phyloP scores from a whole-genome alignment of 2,113 vertebrate species.

The Aleadryas rufinucha region DNA sequence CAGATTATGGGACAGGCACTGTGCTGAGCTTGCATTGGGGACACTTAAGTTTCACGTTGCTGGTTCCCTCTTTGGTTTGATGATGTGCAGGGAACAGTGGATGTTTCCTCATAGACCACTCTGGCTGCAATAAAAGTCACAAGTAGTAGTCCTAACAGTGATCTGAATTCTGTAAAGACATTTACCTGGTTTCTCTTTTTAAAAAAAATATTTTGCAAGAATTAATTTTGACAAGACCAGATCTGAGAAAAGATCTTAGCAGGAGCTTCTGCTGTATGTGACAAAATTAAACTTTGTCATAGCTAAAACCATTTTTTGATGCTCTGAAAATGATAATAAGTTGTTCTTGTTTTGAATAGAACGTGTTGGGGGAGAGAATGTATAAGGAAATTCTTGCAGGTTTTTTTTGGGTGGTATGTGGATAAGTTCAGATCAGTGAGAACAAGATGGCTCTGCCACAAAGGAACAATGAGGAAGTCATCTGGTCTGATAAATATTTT shows the following conservation, averaged over 20 bases:
- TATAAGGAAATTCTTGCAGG: not conserved
- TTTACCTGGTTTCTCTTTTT: not conserved
- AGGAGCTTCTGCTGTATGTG: not conserved
- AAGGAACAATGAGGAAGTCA: not conserved
- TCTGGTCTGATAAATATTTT: not conserved
- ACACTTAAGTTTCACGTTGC: not conserved
- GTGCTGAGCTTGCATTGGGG: not conserved
- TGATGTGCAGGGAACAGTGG: not conserved
- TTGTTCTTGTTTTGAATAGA: not conserved
- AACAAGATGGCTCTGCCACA: not conserved
- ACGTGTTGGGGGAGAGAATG: fast-evolving
- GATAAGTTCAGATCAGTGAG: not conserved
- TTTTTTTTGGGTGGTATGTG: not conserved
- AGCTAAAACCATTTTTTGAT: not conserved
- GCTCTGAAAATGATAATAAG: not conserved
- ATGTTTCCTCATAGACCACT: not conserved
- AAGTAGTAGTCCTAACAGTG: not conserved
- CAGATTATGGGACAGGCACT: not conserved
- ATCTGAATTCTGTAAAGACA: not conserved
- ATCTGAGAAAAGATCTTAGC: not conserved
- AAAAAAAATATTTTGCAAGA: not conserved
- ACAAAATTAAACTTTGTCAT: not conserved
- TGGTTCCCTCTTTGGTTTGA: not conserved
- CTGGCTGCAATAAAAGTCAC: not conserved
- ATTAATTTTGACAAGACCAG: not conserved